Base-by-base conservation (phyloP, 1,140 invertebrate genomes). In the Zaprionus camerounensis region DNA sequence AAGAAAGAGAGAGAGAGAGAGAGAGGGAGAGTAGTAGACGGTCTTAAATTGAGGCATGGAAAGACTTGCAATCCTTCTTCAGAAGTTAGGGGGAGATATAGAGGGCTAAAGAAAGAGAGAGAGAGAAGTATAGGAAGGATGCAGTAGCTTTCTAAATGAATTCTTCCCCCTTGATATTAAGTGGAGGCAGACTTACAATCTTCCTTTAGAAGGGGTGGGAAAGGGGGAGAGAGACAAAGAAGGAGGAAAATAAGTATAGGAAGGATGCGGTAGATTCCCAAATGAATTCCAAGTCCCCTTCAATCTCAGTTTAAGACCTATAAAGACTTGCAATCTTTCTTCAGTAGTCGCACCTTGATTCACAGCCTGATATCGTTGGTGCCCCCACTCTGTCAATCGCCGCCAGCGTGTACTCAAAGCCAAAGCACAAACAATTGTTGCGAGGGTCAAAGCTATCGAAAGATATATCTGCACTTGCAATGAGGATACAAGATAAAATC, bases 371-470 rank as follows among this genome's bases (percentile, higher is more conserved):
- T 44, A 44, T 2, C 41, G 41, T 44, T 7, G n/a, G n/a, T n/a
- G 36, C 13, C 12, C 2, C 41, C 13, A 17, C n/a, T 17, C n/a
- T 34, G 31, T 2, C 26, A 34, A 20, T 53, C 31, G 44, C 71
- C 44, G 51, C 13, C 34, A 7, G 17, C 38, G 5, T 69, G 5
- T n/a, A 44, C 15, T 44, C 41, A 44, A 44, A n/a, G 5, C 41
- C 13, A 41, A 64, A 68, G 17, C 17, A 53, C 15, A 53, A 65
- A 71, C 59, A 65, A 71, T 59, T 55, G 56, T 79, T 66, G 56
- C 58, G 51, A 66, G 67, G 63, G 63, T 76, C 77, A 72, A 59
- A 79, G 68, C 77, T 71, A 79, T 79, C 74, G 58, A 44, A 44
- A 24, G 49, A 67, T 62, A 56, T 58, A 66, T 67, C 73, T 71